Evolutionary conservation across 2,113 vertebrate genomes (phyloP), one percentile per base, ranked within the genome.

Genomic region (Paradoxurus hermaphroditus): DNA sequence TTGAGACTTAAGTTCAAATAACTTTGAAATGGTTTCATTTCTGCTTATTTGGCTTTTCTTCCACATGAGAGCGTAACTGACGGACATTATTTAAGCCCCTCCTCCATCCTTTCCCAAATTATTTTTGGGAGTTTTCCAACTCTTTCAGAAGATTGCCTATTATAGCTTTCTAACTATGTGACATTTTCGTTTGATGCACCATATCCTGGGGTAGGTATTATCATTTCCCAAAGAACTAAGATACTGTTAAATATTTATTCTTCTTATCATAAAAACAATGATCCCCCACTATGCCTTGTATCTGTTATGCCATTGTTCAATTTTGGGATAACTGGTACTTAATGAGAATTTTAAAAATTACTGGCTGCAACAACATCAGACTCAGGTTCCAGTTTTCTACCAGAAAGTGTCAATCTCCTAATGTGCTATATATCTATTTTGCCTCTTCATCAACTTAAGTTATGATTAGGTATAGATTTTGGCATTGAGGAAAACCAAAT

Each of bases 21-120:
- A 67, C 41, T 94, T 97, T 70, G n/a, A 91, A 86, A 83, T 86
- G 19, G 36, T 85, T 96, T 93, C 29, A 79, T 84, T 84, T 86
- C 49, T 63, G 62, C n/a, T 93, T 85, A 59, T 86, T 96, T 93
- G 81, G 63, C 14, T 77, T 95, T 93, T 93, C 41, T 86, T 85
- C 78, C 49, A 86, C 31, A 23, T 73, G 83, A 94, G 15, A 82
- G 34, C 41, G 67, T 65, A 84, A 91, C 56, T 92, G 34, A 59
- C n/a, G 84, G 56, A 41, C 49, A 41, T 70, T 81, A 84, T 63
- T 83, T 82, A 91, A 73, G 21, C 67, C 21, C 34, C 44, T 89
- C 78, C 29, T 94, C 82, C 78, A 70, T 86, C 65, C 90, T 95
- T 95, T 65, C 44, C 39, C 19, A 79, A 68, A 82, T 23, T 77